A percentile compares a stretch with the other conserved stretches of the same genome.
These are phyloP conservation scores for Thalpophila matura DNA, from an alignment of 2,888 invertebrate genomes.

Conservation along the genomic window DNA sequence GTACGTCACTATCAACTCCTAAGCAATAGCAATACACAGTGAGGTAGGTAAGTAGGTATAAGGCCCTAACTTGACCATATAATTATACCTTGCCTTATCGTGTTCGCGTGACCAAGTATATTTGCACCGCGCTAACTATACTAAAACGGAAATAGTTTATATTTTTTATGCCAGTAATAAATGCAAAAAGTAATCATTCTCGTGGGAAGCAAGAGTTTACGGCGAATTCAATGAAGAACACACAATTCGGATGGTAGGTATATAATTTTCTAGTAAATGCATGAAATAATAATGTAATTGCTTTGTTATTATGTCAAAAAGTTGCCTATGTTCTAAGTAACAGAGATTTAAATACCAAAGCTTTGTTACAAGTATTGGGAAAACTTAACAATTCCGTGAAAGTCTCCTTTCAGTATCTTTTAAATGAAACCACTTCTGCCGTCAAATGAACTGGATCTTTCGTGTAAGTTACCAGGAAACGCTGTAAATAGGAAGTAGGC, in stretches of 20 bases:
- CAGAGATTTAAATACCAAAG: slow-evolving; percentile 14
- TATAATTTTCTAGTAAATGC: slow-evolving; percentile 43
- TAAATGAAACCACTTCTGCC: slow-evolving; percentile 49
- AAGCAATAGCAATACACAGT: slow-evolving; percentile 3
- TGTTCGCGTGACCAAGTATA: slow-evolving; percentile 68
- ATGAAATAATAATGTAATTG: slow-evolving; percentile 56
- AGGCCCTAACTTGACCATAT: slow-evolving; percentile 45
- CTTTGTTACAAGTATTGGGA: slow-evolving; percentile 15
- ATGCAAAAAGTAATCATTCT: slow-evolving; percentile 69
- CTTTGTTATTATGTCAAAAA: slow-evolving; percentile 26
- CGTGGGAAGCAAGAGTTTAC: slow-evolving; percentile 66
- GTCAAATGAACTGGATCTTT: slow-evolving; percentile 36
- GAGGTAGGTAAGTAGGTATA: no score
- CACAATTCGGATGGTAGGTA: slow-evolving; percentile 39
- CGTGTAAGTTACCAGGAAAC: slow-evolving; percentile 70
- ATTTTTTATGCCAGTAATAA: slow-evolving; percentile 64
- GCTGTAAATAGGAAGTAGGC: slow-evolving; percentile 74
- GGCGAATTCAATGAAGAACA: slow-evolving; percentile 48
- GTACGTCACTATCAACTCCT: slow-evolving; percentile 15
- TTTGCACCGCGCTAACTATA: slow-evolving; percentile 55
- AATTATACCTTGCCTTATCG: slow-evolving; percentile 52
- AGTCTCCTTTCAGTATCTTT: slow-evolving; percentile 6
- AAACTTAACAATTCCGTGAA: slow-evolving; percentile 16
- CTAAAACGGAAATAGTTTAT: slow-evolving; percentile 70
- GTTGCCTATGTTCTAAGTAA: slow-evolving; percentile 1